These are phyloP conservation scores for Danaus chrysippus DNA, from an alignment of 2,888 invertebrate species.

Conservation along the genomic window DNA sequence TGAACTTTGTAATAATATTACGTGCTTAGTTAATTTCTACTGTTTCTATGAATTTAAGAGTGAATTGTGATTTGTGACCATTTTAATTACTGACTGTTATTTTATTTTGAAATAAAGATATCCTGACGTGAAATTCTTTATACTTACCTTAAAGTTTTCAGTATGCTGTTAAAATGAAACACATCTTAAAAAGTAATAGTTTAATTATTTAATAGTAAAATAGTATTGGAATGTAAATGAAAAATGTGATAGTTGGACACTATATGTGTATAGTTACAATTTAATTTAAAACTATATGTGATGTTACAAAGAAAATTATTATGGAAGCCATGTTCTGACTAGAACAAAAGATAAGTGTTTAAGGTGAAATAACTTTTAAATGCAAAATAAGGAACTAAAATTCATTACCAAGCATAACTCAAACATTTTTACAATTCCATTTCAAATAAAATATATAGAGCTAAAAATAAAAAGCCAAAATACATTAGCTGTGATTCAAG, in stretches of 20 bases:
- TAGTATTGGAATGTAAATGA: slow-evolving; percentile 54
- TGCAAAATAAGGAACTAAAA: slow-evolving; percentile 26
- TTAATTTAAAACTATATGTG: slow-evolving; percentile 44
- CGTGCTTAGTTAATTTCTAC: slow-evolving; percentile 38
- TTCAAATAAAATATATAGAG: no score
- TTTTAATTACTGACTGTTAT: slow-evolving; percentile 46
- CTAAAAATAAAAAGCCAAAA: no score
- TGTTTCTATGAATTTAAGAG: slow-evolving; percentile 52
- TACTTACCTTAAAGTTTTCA: neutral
- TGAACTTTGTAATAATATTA: slow-evolving; percentile 45
- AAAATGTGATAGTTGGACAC: slow-evolving; percentile 36
- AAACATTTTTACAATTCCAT: no score
- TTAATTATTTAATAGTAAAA: slow-evolving; percentile 42
- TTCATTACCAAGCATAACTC: neutral
- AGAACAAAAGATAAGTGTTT: slow-evolving; percentile 50
- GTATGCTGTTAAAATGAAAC: slow-evolving; percentile 23
- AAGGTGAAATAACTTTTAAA: slow-evolving; percentile 35
- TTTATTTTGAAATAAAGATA: slow-evolving; percentile 51
- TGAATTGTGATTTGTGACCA: slow-evolving; percentile 46
- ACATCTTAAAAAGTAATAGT: slow-evolving; percentile 43
- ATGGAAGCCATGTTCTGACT: slow-evolving; percentile 66
- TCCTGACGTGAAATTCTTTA: slow-evolving; percentile 9
- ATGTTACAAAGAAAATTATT: slow-evolving; percentile 39
- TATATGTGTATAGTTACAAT: slow-evolving; percentile 49
- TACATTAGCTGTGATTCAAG: no score